Evolutionary conservation across 2,113 vertebrate species (phyloP).

Genomic region (Hemiprocne comata): DNA sequence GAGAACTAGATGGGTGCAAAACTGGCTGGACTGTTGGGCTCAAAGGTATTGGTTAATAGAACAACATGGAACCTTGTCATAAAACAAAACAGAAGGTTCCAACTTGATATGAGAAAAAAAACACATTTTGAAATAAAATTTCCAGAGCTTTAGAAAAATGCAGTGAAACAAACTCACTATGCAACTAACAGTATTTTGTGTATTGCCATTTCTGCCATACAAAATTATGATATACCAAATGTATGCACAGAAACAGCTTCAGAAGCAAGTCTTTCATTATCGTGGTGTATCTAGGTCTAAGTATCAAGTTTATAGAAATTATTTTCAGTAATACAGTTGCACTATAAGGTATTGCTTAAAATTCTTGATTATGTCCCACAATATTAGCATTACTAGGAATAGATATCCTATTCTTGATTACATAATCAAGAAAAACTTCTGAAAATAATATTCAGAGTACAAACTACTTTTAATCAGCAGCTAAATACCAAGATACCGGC

Average conservation of each 20-base stretch:
- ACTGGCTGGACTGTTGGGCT: background rate
- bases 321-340: background rate
- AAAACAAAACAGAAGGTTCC: background rate
- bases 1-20: background rate
- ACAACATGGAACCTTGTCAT: background rate
- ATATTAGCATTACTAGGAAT: slow-evolving; percentile 7
- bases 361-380: background rate
- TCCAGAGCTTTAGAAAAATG: background rate
- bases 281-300: background rate
- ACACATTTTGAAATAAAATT: background rate
- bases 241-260: background rate
- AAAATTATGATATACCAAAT: background rate
- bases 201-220: background rate
- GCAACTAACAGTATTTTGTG: background rate
- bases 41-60: background rate
- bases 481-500: slow-evolving; percentile 57
- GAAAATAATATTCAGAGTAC: slow-evolving; percentile 59
- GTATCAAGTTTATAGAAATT: background rate
- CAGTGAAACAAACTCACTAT: background rate
- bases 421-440: slow-evolving; percentile 71
- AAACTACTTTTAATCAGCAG: slow-evolving; percentile 76
- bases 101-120: background rate
- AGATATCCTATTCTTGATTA: slow-evolving; percentile 51
- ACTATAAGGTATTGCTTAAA: slow-evolving; percentile 14
- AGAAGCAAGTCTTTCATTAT: background rate